Percentiles rank a stretch among this genome's conserved stretches.
These are phyloP conservation scores for Linepithema humile DNA, from an alignment of 1,140 invertebrate species.

Conservation along the genomic window DNA sequence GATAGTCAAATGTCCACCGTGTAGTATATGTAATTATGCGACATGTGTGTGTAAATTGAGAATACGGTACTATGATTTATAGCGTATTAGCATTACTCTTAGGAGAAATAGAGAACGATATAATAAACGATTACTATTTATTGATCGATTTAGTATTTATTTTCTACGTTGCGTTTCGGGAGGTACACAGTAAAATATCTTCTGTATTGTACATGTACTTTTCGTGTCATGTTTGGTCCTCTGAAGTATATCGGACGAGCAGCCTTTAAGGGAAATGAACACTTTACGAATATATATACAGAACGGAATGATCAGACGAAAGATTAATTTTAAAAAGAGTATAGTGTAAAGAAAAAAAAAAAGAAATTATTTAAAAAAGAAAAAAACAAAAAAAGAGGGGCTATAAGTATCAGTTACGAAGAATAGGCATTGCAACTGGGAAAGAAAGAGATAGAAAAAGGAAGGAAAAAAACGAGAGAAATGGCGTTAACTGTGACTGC, in stretches of 20 bases:
- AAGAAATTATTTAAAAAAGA: constrained; percentile 31
- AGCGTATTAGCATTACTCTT: constrained; percentile 60
- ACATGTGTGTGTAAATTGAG: constrained; percentile 57
- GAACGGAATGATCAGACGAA: constrained; percentile 60
- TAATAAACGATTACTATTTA: constrained; percentile 73
- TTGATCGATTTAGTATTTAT: constrained; percentile 76
- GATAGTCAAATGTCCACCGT: constrained; percentile 67
- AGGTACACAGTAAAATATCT: constrained; percentile 44
- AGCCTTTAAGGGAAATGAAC: constrained; percentile 63
- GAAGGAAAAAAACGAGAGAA: constrained; percentile 21
- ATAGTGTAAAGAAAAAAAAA: constrained; percentile 41
- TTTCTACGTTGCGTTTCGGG: constrained; percentile 64
- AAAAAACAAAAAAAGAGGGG: constrained; percentile 55
- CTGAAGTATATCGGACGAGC: constrained; percentile 76
- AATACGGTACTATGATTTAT: constrained; percentile 66
- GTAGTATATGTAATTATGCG: constrained; percentile 51
- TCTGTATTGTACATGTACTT: constrained; percentile 64
- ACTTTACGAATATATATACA: constrained; percentile 60
- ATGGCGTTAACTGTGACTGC: constrained; percentile 82
- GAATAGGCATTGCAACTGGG: constrained; percentile 47
- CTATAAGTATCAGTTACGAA: constrained; percentile 44
- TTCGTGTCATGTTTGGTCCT: constrained; percentile 74
- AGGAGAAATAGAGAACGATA: constrained; percentile 53
- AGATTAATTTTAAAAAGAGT: constrained; percentile 62
- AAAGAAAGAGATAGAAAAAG: background rate